Evolutionary conservation across 2,888 invertebrate genomes (phyloP).

Genomic region (Hydraecia micacea): DNA sequence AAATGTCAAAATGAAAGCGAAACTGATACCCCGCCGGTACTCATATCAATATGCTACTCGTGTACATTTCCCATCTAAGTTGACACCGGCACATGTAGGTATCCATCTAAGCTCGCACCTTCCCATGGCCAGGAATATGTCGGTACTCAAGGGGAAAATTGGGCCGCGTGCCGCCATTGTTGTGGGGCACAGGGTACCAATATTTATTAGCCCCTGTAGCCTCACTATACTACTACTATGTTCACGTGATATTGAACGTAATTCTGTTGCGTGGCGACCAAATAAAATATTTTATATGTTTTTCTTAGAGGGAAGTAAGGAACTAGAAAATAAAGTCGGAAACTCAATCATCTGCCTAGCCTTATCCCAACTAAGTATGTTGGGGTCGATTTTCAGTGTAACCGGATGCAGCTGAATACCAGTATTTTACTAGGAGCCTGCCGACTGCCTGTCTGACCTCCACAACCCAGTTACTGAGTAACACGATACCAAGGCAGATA

Average conservation of each 20-base stretch:
- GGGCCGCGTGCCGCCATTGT: constrained; percentile 33
- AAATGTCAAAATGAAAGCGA: too few species aligned
- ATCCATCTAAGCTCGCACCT: constrained; percentile 29
- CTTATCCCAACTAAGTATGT: too few species aligned
- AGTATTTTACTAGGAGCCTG: too few species aligned
- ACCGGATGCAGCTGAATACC: too few species aligned
- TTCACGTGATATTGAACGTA: constrained; percentile 46
- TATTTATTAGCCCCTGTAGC: constrained; percentile 46
- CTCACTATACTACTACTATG: constrained; percentile 3
- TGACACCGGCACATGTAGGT: neutral
- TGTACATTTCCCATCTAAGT: neutral
- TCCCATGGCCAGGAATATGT: constrained; percentile 24
- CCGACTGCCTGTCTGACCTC: too few species aligned
- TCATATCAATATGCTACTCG: neutral
- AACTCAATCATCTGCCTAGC: neutral
- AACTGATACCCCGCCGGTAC: neutral
- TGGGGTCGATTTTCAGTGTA: too few species aligned
- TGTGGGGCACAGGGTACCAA: constrained; percentile 15
- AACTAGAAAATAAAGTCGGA: too few species aligned
- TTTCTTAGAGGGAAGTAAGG: neutral
- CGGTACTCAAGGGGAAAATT: constrained; percentile 47
- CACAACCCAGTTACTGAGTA: too few species aligned
- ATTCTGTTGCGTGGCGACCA: neutral
- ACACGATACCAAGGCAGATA: too few species aligned
- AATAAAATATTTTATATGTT: constrained; percentile 18